A percentile compares a stretch with the other conserved stretches of the same genome.
Conservation (phyloP, 2,888 invertebrate genomes). For the Drosophila diplacantha region DNA sequence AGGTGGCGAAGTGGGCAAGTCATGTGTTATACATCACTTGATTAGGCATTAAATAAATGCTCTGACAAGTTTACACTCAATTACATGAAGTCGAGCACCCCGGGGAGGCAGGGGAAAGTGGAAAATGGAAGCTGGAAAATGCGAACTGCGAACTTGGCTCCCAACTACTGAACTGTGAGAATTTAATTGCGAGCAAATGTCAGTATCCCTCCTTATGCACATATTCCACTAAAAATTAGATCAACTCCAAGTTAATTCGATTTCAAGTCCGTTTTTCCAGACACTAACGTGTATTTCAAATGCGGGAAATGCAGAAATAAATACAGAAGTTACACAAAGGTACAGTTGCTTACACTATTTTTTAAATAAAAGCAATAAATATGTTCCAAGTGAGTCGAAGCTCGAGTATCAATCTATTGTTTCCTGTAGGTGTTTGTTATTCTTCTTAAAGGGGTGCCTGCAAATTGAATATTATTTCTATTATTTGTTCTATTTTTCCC, state of each 20-base stretch:
- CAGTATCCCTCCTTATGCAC: not conserved
- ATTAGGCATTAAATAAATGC: constrained; percentile 57
- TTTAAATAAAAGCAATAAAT: not conserved
- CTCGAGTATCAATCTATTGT: not conserved
- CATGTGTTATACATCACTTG: constrained; percentile 50
- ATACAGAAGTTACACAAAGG: not conserved
- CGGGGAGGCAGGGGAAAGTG: not conserved
- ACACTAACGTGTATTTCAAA: not conserved
- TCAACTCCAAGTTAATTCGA: not conserved
- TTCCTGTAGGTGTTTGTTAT: not conserved
- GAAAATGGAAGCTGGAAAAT: constrained; percentile 14
- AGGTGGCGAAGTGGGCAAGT: constrained; percentile 25
- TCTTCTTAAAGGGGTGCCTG: not conserved
- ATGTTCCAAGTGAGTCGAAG: not conserved
- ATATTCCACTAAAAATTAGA: not conserved
- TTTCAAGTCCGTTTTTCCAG: not conserved
- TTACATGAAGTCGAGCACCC: constrained; percentile 21
- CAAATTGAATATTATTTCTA: not conserved
- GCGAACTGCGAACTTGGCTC: constrained; percentile 1
- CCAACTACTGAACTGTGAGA: constrained; percentile 17
- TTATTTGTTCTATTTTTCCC: not conserved
- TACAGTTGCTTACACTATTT: not conserved
- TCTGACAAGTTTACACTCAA: constrained; percentile 31
- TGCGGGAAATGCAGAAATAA: not conserved
- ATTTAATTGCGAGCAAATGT: constrained; percentile 16